Conservation (phyloP, 2,797 vertebrate species). For the Notolabrus celidotus region DNA sequence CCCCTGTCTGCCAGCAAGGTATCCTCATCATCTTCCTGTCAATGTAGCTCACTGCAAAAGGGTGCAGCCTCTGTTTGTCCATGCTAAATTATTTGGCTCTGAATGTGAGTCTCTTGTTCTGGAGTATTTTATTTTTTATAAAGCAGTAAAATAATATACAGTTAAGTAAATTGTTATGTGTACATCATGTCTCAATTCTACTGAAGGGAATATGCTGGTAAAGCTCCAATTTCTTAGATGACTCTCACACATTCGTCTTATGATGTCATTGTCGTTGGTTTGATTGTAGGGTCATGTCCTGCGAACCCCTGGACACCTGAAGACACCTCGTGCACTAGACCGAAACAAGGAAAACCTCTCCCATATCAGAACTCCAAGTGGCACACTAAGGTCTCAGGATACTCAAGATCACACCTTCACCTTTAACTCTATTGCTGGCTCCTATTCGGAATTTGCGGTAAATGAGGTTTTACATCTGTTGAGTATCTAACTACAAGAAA, state of each 20-base stretch:
- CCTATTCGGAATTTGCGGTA: slow-evolving; percentile 98
- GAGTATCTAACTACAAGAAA: not conserved
- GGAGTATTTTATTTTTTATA: not conserved
- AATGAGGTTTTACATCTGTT: slow-evolving; percentile 72
- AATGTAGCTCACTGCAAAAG: not conserved
- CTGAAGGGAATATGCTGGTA: no score
- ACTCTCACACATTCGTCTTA: no score
- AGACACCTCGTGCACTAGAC: slow-evolving; percentile 81
- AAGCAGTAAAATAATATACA: no score
- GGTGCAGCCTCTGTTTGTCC: no score
- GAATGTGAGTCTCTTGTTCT: not conserved
- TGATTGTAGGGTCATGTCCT: slow-evolving; percentile 74
- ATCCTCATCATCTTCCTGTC: slow-evolving; percentile 13
- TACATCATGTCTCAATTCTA: no score
- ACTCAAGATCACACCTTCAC: slow-evolving; percentile 89
- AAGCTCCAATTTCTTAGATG: no score
- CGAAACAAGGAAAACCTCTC: slow-evolving; percentile 93
- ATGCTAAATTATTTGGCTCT: no score
- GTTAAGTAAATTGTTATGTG: no score
- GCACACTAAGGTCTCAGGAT: slow-evolving; percentile 85
- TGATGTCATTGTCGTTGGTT: slow-evolving; percentile 16
- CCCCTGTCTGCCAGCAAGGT: slow-evolving; percentile 91
- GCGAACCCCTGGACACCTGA: slow-evolving; percentile 76
- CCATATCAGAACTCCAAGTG: slow-evolving; percentile 85
- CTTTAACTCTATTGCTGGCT: slow-evolving; percentile 91